Percentiles rank a stretch among this genome's conserved stretches.
Conservation (phyloP, 2,888 invertebrate species). For the Rhyacophila evoluta region DNA sequence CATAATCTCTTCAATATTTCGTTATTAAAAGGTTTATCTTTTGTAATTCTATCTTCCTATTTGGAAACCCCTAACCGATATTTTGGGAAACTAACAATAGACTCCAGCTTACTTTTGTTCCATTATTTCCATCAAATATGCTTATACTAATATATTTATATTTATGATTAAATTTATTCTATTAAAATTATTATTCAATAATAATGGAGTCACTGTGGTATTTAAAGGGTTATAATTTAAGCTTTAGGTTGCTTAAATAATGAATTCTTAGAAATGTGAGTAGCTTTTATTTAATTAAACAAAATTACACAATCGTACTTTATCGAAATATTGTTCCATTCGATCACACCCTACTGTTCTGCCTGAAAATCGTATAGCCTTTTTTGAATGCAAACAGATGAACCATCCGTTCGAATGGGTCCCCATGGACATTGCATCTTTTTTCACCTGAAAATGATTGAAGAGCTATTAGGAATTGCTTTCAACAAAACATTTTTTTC, state of each 20-base stretch:
- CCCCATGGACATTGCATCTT: too few relatives aligned
- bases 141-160: background rate
- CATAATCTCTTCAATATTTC: too few relatives aligned
- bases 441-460: too few relatives aligned
- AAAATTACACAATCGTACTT: too few relatives aligned
- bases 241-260: background rate
- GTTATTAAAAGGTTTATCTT: background rate
- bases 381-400: too few relatives aligned
- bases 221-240: background rate
- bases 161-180: background rate
- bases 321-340: too few relatives aligned
- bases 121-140: constrained; percentile 1
- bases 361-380: too few relatives aligned
- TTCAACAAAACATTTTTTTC: too few relatives aligned
- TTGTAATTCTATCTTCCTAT: background rate
- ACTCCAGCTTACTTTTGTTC: background rate
- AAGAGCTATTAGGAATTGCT: too few relatives aligned
- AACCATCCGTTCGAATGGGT: too few relatives aligned
- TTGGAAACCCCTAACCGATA: background rate
- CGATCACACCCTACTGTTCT: too few relatives aligned
- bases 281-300: background rate
- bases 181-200: constrained; percentile 10
- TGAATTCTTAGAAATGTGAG: background rate
- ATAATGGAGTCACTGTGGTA: background rate
- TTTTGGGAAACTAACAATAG: constrained; percentile 11